These are phyloP conservation scores for Brachylomia viminalis DNA, from an alignment of 2,888 invertebrate genomes.

Conservation along the genomic window DNA sequence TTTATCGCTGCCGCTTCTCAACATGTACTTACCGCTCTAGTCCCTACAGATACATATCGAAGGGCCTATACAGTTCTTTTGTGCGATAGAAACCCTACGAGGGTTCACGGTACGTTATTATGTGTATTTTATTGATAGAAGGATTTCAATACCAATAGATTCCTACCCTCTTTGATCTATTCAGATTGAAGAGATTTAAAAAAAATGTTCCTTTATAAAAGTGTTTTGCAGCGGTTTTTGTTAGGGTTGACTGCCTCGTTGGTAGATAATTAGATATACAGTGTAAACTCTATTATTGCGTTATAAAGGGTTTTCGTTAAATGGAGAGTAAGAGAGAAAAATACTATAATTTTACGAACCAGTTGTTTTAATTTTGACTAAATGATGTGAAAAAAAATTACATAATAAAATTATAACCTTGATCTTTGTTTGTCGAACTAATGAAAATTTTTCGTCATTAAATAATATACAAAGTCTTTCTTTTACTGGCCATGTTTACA, in stretches of 20 bases:
- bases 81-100: conserved; percentile 66
- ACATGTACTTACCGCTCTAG: not conserved
- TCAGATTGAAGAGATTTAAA: conserved; percentile 42
- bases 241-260: not conserved
- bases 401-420: no score
- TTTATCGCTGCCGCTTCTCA: conserved; percentile 44
- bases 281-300: no score
- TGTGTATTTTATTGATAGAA: conserved; percentile 68
- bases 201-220: conserved; percentile 35
- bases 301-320: no score
- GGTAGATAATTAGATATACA: not conserved
- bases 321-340: no score
- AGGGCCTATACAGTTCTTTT: conserved; percentile 68
- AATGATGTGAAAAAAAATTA: no score
- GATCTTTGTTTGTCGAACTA: no score
- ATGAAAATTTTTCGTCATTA: no score
- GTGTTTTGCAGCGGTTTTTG: not conserved
- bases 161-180: conserved; percentile 55
- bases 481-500: no score
- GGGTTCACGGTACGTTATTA: conserved; percentile 60
- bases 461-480: no score
- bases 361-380: no score
- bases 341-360: no score
- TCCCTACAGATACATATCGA: conserved; percentile 67
- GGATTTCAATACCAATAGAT: conserved; percentile 61